Evolutionary conservation across 2,797 vertebrate genomes (phyloP).

Genomic region (Gymnodraco acuticeps): DNA sequence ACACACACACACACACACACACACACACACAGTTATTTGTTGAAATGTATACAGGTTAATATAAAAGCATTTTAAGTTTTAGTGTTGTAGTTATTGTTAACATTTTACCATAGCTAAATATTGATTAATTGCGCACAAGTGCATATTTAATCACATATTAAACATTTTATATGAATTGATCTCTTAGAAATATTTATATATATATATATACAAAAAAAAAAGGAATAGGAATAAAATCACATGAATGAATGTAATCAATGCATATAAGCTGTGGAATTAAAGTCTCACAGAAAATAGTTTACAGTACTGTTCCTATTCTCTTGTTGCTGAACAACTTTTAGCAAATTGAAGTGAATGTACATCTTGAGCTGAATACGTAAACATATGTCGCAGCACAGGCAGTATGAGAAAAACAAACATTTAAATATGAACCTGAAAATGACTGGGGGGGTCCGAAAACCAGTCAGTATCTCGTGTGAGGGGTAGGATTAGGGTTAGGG

Average conservation of each 20-base stretch:
- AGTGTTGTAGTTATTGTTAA: background rate
- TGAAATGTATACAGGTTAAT: too few species aligned
- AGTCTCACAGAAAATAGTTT: too few species aligned
- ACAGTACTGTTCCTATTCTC: slow-evolving; percentile 3
- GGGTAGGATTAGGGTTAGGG: too few species aligned
- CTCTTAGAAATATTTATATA: background rate
- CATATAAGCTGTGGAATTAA: too few species aligned
- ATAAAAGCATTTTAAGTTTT: background rate
- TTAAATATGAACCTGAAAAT: too few species aligned
- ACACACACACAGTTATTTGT: background rate
- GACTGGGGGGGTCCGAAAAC: too few species aligned
- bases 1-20: slow-evolving; percentile 14
- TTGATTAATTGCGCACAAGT: background rate
- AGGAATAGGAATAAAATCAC: background rate
- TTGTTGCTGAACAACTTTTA: too few species aligned
- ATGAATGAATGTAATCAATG: background rate
- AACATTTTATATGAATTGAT: background rate
- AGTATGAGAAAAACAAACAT: too few species aligned
- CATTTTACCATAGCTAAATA: background rate
- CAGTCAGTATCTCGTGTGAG: too few species aligned
- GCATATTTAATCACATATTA: background rate
- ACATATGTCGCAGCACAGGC: too few species aligned
- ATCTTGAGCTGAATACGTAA: too few species aligned
- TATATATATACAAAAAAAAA: background rate
- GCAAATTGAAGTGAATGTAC: too few species aligned